These are phyloP conservation scores for Gopherus flavomarginatus DNA, from an alignment of 2,113 vertebrate genomes.

Conservation along the genomic window DNA sequence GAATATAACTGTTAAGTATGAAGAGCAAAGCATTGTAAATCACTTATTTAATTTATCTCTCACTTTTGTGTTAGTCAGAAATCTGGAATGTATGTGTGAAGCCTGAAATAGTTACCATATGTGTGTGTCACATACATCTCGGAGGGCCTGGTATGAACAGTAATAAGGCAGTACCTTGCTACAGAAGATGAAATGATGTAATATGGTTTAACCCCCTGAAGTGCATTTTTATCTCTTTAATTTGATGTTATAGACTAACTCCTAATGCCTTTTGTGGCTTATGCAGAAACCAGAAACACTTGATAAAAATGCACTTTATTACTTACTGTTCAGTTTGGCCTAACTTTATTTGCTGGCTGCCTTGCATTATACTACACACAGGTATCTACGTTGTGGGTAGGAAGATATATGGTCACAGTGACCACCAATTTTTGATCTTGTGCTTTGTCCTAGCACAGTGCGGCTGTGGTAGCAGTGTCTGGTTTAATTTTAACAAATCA, in stretches of 20 bases:
- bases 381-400: accelerated
- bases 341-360: accelerated
- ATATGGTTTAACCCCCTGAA: neutral
- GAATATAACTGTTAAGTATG: neutral
- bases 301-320: neutral
- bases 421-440: neutral
- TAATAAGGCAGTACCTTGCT: neutral
- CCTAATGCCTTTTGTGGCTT: neutral
- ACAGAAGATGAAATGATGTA: neutral
- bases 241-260: neutral
- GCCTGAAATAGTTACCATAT: neutral
- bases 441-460: neutral
- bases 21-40: neutral
- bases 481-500: neutral
- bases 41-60: neutral
- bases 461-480: neutral
- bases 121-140: neutral
- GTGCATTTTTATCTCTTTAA: neutral
- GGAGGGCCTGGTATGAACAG: neutral
- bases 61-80: neutral
- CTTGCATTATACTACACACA: neutral
- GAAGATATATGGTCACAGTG: accelerated
- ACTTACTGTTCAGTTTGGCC: no score
- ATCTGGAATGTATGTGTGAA: neutral
- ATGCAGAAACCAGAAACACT: neutral